These are phyloP conservation scores for Poecilobothrus nobilitatus DNA, from an alignment of 2,888 invertebrate genomes.

Conservation along the genomic window DNA sequence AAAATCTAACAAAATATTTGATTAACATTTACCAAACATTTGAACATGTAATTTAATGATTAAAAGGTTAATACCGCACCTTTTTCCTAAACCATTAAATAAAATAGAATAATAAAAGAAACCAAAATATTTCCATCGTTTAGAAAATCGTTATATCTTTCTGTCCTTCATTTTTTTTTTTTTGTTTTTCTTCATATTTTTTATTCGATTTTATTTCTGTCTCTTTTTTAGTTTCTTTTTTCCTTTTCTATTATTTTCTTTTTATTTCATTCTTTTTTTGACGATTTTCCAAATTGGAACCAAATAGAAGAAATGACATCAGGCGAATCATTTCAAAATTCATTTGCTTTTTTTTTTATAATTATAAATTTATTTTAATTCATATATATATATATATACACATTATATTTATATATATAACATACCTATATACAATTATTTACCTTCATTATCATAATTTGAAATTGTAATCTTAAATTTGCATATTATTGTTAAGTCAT, in stretches of 20 bases:
- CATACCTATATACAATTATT: constrained; percentile 3
- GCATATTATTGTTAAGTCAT: constrained; percentile 21
- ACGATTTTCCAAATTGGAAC: not conserved
- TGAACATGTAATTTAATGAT: too few relatives aligned
- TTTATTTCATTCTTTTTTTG: not conserved
- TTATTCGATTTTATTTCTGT: not conserved
- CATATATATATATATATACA: not conserved
- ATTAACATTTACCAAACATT: too few relatives aligned
- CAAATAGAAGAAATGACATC: not conserved
- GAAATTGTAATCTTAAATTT: constrained; percentile 21
- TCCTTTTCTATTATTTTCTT: not conserved
- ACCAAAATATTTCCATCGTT: too few relatives aligned
- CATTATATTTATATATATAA: not conserved
- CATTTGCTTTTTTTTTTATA: not conserved
- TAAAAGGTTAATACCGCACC: too few relatives aligned
- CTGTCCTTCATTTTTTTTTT: too few relatives aligned
- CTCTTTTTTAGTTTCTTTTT: not conserved
- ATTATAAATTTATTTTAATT: not conserved
- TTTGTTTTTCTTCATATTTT: too few relatives aligned
- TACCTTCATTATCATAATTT: constrained; percentile 21
- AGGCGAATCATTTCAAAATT: not conserved
- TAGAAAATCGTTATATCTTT: too few relatives aligned
- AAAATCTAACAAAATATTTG: too few relatives aligned
- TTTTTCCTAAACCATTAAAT: too few relatives aligned
- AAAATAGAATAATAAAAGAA: too few relatives aligned